Conservation (phyloP, 2,888 invertebrate genomes). For the Caenorhabditis sp. region DNA sequence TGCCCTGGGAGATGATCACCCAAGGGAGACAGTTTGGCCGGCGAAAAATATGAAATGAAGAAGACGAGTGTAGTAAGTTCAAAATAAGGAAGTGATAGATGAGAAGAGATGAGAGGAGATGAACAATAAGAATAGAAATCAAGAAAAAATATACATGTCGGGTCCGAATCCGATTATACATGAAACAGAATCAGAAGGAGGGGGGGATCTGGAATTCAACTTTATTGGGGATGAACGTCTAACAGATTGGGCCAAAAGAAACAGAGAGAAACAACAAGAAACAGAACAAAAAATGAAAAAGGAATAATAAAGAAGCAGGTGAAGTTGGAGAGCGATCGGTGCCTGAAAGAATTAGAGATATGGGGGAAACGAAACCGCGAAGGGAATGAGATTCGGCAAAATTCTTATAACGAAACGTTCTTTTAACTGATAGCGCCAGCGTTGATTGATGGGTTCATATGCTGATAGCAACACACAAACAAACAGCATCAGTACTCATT, state of each 20-base stretch:
- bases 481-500: too few relatives aligned
- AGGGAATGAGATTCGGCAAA: too few relatives aligned
- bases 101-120: neutral
- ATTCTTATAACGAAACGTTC: too few relatives aligned
- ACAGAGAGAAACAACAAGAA: constrained; percentile 39
- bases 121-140: neutral
- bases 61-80: too few relatives aligned
- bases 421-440: constrained; percentile 23
- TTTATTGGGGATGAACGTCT: neutral
- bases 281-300: neutral
- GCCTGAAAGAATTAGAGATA: constrained; percentile 69
- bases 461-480: too few relatives aligned
- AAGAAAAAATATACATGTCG: neutral
- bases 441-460: constrained; percentile 26
- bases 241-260: neutral
- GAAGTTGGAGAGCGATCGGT: constrained; percentile 63
- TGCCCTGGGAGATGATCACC: too few relatives aligned
- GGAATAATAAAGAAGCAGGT: constrained; percentile 55
- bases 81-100: neutral
- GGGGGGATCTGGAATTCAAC: neutral
- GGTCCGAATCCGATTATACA: constrained; percentile 6
- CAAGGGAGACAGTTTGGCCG: too few relatives aligned
- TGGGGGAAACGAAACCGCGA: neutral
- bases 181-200: neutral
- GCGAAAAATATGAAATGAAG: too few relatives aligned